Percentiles rank a stretch among this genome's conserved stretches.
Evolutionary conservation across 2,113 vertebrate species (phyloP).

Genomic region (Callithrix jacchus): DNA sequence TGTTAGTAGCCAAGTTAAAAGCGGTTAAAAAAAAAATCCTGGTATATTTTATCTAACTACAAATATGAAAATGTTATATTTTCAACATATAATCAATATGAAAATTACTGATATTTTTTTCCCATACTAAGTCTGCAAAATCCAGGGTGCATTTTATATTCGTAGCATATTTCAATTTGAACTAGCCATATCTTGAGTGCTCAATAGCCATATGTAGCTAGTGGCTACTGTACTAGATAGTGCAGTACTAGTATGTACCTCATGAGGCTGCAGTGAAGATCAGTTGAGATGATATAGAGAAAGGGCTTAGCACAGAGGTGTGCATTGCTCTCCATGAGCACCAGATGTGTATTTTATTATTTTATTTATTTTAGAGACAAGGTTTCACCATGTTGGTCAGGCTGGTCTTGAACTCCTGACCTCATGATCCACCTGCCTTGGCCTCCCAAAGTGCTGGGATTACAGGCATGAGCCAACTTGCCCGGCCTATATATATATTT

Average conservation of each 20-base stretch:
- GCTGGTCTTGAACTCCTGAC: no score
- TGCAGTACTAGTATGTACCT: background rate
- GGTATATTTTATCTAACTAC: background rate
- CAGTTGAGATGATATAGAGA: fast-evolving
- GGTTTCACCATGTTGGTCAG: no score
- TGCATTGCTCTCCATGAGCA: background rate
- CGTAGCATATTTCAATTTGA: background rate
- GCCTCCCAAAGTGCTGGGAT: no score
- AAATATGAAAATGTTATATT: background rate
- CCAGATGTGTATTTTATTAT: no score
- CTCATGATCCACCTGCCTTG: no score
- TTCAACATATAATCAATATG: background rate
- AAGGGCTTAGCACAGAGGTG: background rate
- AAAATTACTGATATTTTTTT: background rate
- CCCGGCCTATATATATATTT: no score
- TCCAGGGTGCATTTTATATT: background rate
- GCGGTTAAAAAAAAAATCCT: background rate
- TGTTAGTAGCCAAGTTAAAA: background rate
- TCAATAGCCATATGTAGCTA: background rate
- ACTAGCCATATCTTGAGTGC: background rate
- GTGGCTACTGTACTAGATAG: background rate
- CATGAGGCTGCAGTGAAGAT: background rate
- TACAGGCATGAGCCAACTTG: no score
- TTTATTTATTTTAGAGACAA: no score
- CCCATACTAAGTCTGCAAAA: background rate